Percentiles rank a stretch among this genome's conserved stretches.
Evolutionary conservation across 2,888 invertebrate genomes (phyloP).

Genomic region (Folsomia candida): DNA sequence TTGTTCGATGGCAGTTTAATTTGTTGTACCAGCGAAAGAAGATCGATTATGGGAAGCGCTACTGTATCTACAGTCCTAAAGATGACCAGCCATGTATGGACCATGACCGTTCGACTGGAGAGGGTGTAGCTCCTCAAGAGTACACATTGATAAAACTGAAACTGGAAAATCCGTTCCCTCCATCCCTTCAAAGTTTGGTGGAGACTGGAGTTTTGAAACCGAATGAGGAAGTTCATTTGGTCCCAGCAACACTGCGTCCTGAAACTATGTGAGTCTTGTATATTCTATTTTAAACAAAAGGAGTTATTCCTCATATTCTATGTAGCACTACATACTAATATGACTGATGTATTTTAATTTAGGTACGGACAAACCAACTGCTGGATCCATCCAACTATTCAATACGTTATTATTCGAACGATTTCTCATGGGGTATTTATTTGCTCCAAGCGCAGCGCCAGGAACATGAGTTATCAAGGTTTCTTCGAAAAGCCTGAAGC

Average conservation of each 20-base stretch:
- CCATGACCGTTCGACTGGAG: conserved; percentile 92
- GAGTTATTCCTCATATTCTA: not conserved
- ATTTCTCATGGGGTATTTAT: conserved; percentile 75
- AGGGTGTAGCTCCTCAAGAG: conserved; percentile 97
- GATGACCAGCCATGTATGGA: conserved; percentile 99
- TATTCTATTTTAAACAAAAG: not conserved
- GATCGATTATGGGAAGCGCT: conserved; percentile 93
- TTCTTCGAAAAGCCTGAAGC: conserved; percentile 74
- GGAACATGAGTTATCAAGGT: conserved; percentile 94
- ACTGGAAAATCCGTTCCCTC: conserved; percentile 67
- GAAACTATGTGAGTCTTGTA: conserved; percentile 81
- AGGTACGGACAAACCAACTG: conserved; percentile 94
- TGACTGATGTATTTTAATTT: not conserved
- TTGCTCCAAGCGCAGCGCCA: conserved; percentile 81
- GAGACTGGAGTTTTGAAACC: conserved; percentile 11
- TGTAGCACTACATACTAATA: too few species aligned
- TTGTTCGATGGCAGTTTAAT: conserved; percentile 94
- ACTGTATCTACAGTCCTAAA: conserved; percentile 92
- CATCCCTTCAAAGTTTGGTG: conserved; percentile 61
- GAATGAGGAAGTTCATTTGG: conserved; percentile 69
- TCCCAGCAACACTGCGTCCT: conserved; percentile 95
- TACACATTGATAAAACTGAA: conserved; percentile 95
- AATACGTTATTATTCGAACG: conserved; percentile 81
- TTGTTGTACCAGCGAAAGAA: conserved; percentile 81
- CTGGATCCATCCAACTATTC: conserved; percentile 94